Percentiles rank a stretch among this genome's conserved stretches.
These are phyloP conservation scores for Pao palembangensis DNA, from an alignment of 2,113 vertebrate species.

Conservation along the genomic window DNA sequence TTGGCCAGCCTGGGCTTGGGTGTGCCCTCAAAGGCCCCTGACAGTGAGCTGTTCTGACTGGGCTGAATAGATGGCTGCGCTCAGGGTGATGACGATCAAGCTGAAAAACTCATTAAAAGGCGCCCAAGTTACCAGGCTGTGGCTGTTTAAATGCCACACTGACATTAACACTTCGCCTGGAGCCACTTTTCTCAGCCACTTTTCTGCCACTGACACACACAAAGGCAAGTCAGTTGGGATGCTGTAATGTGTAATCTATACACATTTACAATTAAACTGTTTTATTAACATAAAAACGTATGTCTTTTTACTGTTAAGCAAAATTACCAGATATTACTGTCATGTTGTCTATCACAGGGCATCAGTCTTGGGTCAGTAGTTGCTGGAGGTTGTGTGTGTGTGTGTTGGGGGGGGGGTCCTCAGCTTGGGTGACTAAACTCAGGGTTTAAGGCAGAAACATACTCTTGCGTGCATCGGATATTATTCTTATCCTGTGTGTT, in stretches of 20 bases:
- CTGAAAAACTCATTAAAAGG: constrained; percentile 20
- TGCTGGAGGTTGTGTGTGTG: too few relatives aligned
- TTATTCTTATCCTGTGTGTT: background rate
- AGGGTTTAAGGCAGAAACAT: background rate
- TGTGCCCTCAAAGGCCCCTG: constrained; percentile 15
- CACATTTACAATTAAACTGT: too few relatives aligned
- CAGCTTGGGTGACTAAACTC: background rate
- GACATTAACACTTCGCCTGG: constrained; percentile 8
- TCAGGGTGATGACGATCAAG: constrained; percentile 23
- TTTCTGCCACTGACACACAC: background rate
- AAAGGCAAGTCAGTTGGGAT: background rate
- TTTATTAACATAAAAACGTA: too few relatives aligned
- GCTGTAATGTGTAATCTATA: background rate
- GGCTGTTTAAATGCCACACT: constrained; percentile 30
- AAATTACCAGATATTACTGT: too few relatives aligned
- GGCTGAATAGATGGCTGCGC: constrained; percentile 7
- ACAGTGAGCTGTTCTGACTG: constrained; percentile 28
- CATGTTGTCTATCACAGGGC: too few relatives aligned
- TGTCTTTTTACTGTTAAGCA: too few relatives aligned
- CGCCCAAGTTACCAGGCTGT: constrained; percentile 11
- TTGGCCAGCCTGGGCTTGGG: constrained; percentile 17
- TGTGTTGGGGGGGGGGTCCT: too few relatives aligned
- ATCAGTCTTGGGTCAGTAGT: too few relatives aligned
- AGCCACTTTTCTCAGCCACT: background rate
- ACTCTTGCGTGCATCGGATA: too few relatives aligned